Conservation (phyloP, 2,888 invertebrate species). For the Incurvaria masculella region DNA sequence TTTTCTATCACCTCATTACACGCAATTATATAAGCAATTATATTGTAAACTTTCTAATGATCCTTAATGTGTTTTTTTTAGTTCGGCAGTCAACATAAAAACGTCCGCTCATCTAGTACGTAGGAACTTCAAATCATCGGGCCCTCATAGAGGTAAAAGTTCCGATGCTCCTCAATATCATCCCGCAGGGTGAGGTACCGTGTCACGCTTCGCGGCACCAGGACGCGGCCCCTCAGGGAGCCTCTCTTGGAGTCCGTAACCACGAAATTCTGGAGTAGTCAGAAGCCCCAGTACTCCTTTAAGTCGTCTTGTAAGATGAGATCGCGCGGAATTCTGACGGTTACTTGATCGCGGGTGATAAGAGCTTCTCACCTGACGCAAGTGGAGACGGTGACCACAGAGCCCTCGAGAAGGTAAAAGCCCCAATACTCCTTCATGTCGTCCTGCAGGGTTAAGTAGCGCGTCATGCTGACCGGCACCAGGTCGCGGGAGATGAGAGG, state of each 20-base stretch:
- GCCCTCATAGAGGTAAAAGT: too few relatives aligned
- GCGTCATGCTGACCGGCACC: conserved; percentile 64
- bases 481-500: conserved; percentile 58
- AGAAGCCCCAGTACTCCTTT: conserved; percentile 84
- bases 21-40: too few relatives aligned
- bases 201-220: too few relatives aligned
- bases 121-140: too few relatives aligned
- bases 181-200: too few relatives aligned
- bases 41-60: too few relatives aligned
- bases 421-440: conserved; percentile 85
- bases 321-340: conserved; percentile 67
- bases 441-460: conserved; percentile 67
- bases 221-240: too few relatives aligned
- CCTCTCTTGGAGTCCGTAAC: conserved; percentile 75
- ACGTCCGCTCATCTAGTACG: too few relatives aligned
- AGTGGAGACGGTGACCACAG: conserved; percentile 69
- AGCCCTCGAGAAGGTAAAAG: conserved; percentile 72
- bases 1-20: too few relatives aligned
- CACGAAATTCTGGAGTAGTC: conserved; percentile 67
- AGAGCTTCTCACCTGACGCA: conserved; percentile 62
- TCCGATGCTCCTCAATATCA: too few relatives aligned
- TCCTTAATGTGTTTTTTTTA: too few relatives aligned
- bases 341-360: conserved; percentile 27
- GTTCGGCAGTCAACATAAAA: too few relatives aligned
- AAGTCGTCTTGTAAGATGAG: conserved; percentile 71